Conservation (phyloP, 2,888 invertebrate species). For the Lycaena phlaeas region DNA sequence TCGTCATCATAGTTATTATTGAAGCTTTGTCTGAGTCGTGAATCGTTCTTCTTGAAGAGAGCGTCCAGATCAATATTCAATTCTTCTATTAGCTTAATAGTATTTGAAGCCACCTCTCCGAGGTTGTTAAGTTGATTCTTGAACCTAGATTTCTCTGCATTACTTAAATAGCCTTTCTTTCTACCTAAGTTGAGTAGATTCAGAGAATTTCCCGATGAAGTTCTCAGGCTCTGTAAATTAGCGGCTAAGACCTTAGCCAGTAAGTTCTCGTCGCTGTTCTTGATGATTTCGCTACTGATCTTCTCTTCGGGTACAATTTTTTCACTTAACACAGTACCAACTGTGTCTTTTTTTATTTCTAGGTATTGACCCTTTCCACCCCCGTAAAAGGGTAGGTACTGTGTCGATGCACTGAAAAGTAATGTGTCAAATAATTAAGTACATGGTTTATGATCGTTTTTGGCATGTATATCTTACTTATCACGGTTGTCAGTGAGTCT, state of each 20-base stretch:
- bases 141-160: conserved; percentile 70
- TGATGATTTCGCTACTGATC: conserved; percentile 51
- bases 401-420: conserved; percentile 36
- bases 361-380: conserved; percentile 80
- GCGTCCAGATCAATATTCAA: conserved; percentile 66
- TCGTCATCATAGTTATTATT: conserved; percentile 38
- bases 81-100: conserved; percentile 69
- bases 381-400: conserved; percentile 78
- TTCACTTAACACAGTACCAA: conserved; percentile 64
- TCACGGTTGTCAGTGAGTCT: too few relatives aligned
- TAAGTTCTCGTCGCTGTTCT: conserved; percentile 51
- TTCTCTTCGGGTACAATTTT: conserved; percentile 59
- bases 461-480: too few relatives aligned
- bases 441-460: too few relatives aligned
- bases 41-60: conserved; percentile 40
- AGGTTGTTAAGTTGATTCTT: conserved; percentile 69
- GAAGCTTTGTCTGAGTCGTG: conserved; percentile 35
- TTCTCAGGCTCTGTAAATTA: conserved; percentile 73
- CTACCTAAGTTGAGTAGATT: conserved; percentile 76
- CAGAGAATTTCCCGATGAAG: conserved; percentile 71
- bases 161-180: conserved; percentile 67
- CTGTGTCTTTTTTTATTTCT: conserved; percentile 68
- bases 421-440: too few relatives aligned
- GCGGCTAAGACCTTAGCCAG: conserved; percentile 56
- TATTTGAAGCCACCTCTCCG: conserved; percentile 71